Conservation (phyloP, 92 coral and sea anemone species). For the Muricea muricata region DNA sequence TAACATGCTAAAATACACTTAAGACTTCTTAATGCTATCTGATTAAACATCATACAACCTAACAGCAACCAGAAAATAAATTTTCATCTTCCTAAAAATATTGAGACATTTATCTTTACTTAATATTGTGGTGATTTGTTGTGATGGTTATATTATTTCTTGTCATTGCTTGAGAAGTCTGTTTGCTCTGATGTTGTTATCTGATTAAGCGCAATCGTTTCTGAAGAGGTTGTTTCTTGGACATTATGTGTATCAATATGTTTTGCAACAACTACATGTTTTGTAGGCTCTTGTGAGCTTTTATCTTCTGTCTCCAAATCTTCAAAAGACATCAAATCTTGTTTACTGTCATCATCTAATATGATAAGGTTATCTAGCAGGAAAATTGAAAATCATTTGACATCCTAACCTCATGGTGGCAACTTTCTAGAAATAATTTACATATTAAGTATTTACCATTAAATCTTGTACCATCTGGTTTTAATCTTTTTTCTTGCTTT, state of each 20-base stretch:
- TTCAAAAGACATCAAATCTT: slow-evolving; percentile 13
- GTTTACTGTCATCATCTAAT: background rate
- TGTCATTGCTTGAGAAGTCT: background rate
- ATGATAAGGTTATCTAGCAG: background rate
- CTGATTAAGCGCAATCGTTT: background rate
- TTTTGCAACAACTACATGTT: background rate
- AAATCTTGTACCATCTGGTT: background rate
- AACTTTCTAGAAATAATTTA: no score
- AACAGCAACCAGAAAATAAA: no score
- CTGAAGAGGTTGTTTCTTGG: background rate
- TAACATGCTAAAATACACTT: no score
- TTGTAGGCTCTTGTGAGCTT: background rate
- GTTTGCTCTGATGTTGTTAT: background rate
- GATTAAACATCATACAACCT: no score
- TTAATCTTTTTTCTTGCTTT: slow-evolving; percentile 12
- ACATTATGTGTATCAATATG: background rate
- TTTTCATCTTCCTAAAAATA: no score
- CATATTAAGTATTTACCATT: background rate
- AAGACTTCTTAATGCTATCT: no score
- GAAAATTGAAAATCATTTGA: background rate
- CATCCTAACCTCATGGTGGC: no score
- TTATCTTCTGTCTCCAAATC: background rate
- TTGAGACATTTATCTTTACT: background rate
- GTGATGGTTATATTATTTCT: background rate
- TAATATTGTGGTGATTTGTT: background rate